A percentile compares a stretch with the other conserved stretches of the same genome.
Conservation (phyloP, 2,113 vertebrate genomes). For the Hippocampus barbouri region DNA sequence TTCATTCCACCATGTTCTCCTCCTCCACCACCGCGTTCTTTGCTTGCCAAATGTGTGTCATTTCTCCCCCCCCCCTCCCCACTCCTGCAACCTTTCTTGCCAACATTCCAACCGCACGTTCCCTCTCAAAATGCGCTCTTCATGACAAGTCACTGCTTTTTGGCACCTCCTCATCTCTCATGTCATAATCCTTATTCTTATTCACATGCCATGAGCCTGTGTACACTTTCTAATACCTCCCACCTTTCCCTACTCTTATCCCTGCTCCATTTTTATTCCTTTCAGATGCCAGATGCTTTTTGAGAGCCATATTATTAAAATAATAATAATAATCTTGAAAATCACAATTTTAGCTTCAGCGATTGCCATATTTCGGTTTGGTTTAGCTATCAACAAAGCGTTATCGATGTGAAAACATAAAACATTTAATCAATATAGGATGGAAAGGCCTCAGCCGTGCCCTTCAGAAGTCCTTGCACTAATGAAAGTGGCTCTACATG, state of each 20-base stretch:
- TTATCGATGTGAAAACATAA: no score
- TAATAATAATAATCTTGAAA: background rate
- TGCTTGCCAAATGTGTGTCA: conserved; percentile 25
- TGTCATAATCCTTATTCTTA: background rate
- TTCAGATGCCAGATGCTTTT: background rate
- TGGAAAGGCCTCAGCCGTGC: background rate
- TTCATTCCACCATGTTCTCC: conserved; percentile 15
- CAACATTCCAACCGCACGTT: conserved; percentile 9
- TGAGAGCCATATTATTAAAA: background rate
- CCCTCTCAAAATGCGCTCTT: background rate
- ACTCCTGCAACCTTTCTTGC: conserved; percentile 13
- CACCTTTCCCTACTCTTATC: background rate
- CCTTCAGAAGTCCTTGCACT: background rate
- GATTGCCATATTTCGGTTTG: background rate
- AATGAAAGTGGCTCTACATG: conserved; percentile 11
- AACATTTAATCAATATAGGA: background rate
- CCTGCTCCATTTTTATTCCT: conserved; percentile 17
- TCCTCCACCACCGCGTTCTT: conserved; percentile 4
- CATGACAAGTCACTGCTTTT: background rate
- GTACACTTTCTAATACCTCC: background rate
- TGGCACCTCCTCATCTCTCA: background rate
- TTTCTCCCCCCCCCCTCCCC: conserved; percentile 29
- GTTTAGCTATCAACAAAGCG: background rate
- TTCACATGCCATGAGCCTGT: background rate
- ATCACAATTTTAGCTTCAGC: background rate